phyloP scores from a whole-genome alignment of 2,113 vertebrate genomes.

The Vulpes ferrilata region DNA sequence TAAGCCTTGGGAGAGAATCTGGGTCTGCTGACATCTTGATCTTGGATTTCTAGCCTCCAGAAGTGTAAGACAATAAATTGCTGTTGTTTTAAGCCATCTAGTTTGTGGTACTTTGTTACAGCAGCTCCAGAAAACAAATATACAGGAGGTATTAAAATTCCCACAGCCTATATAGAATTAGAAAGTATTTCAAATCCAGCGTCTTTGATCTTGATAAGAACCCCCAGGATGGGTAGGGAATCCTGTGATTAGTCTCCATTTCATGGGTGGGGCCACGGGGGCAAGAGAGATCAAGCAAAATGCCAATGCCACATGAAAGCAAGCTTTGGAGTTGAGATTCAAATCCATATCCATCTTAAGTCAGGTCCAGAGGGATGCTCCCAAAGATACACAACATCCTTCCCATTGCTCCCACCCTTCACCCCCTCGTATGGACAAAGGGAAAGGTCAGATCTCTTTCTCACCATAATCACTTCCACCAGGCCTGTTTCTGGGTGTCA shows the following conservation, averaged over 20 bases:
- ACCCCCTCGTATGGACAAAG: background rate
- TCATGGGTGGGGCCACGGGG: background rate
- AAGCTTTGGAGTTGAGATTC: background rate
- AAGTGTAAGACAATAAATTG: background rate
- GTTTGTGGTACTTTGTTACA: background rate
- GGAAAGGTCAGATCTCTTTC: background rate
- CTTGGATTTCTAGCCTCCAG: background rate
- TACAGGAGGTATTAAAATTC: background rate
- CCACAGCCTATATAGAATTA: background rate
- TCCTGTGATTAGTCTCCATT: background rate
- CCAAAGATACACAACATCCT: background rate
- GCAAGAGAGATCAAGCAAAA: background rate
- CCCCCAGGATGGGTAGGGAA: background rate
- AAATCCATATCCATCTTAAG: background rate
- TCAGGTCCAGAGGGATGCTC: background rate
- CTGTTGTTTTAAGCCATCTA: background rate
- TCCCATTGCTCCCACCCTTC: background rate
- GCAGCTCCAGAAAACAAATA: background rate
- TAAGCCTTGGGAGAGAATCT: background rate
- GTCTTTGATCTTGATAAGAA: background rate
- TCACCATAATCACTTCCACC: background rate
- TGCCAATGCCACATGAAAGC: background rate
- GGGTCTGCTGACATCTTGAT: background rate
- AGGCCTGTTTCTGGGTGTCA: background rate
- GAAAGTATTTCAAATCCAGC: background rate